These are phyloP conservation scores for Catonia carolina DNA, from an alignment of 2,888 invertebrate species.

Conservation along the genomic window DNA sequence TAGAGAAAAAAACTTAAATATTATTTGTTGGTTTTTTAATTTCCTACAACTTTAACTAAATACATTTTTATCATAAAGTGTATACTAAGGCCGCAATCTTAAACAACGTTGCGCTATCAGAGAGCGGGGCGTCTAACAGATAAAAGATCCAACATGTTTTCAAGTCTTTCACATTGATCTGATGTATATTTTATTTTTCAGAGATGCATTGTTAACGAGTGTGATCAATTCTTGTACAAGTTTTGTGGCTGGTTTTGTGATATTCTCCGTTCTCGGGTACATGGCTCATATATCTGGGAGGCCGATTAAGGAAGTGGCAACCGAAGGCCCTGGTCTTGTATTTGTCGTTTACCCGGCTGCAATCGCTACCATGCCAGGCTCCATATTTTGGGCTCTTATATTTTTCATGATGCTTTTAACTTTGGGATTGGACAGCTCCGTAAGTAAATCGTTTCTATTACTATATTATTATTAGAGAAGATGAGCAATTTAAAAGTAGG, in stretches of 20 bases:
- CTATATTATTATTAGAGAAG: too few relatives aligned
- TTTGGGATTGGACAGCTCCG: conserved; percentile 93
- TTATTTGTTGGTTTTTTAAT: too few relatives aligned
- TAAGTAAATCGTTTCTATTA: too few relatives aligned
- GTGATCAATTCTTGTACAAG: conserved; percentile 93
- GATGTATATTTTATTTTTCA: conserved; percentile 43
- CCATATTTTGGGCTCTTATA: conserved; percentile 94
- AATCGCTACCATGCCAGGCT: conserved; percentile 95
- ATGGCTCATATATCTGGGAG: conserved; percentile 84
- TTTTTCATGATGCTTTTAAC: conserved; percentile 99
- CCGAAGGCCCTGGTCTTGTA: conserved; percentile 90
- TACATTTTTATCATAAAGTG: too few relatives aligned
- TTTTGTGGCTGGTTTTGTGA: conserved; percentile 96
- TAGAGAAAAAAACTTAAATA: too few relatives aligned
- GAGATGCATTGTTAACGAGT: conserved; percentile 91
- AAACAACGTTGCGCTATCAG: too few relatives aligned
- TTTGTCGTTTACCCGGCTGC: conserved; percentile 99
- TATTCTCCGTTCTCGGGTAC: conserved; percentile 96
- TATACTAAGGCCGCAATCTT: too few relatives aligned
- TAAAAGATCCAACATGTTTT: too few relatives aligned
- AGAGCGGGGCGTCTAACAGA: too few relatives aligned
- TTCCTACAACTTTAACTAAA: too few relatives aligned
- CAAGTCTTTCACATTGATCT: too few relatives aligned
- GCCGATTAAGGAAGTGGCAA: conserved; percentile 77
- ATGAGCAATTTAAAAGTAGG: too few relatives aligned